phyloP scores from a whole-genome alignment of 2,797 vertebrate genomes.

The Dermochelys coriacea region DNA sequence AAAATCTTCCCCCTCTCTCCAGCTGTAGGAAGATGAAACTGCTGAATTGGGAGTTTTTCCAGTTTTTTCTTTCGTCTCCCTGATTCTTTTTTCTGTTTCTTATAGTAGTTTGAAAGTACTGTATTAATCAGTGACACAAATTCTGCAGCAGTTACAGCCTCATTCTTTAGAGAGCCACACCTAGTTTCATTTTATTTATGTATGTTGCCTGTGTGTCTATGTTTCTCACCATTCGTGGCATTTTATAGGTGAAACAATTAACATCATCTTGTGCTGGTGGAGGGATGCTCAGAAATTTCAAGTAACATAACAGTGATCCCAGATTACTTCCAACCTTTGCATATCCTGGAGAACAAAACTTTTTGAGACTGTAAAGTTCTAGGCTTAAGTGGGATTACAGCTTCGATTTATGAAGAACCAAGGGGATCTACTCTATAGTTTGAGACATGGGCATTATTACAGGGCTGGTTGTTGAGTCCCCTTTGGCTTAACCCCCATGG shows the following conservation, averaged over 20 bases:
- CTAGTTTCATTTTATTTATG: neutral
- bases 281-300: neutral
- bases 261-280: neutral
- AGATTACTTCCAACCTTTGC: neutral
- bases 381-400: neutral
- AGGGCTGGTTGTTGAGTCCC: neutral
- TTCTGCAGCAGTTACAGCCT: neutral
- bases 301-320: neutral
- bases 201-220: neutral
- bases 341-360: neutral
- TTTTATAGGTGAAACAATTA: neutral
- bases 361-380: neutral
- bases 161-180: neutral
- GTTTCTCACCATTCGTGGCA: neutral
- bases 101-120: neutral
- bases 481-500: neutral
- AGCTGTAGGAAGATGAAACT: neutral
- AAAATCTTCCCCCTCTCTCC: neutral
- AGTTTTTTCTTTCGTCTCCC: accelerated
- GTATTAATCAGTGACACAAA: neutral
- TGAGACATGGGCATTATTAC: neutral
- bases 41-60: neutral
- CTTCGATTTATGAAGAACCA: neutral
- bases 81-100: neutral
- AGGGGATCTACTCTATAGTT: neutral